Percentiles rank a stretch among this genome's conserved stretches.
Evolutionary conservation across 2,888 invertebrate species (phyloP).

Genomic region (Anticlea derivata): DNA sequence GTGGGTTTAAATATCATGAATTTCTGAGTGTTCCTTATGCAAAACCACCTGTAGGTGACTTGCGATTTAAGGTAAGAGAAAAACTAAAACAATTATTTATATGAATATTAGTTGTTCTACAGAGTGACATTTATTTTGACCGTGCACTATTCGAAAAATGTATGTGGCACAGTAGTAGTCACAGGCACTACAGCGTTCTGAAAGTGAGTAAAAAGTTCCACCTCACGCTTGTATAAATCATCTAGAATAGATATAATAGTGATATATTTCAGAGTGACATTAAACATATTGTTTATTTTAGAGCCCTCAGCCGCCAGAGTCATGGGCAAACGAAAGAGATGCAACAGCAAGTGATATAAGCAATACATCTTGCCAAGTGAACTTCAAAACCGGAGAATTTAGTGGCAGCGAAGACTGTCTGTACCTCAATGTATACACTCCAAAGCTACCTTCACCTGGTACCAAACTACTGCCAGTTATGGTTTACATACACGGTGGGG

Average conservation of each 20-base stretch:
- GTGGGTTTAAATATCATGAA: conserved; percentile 64
- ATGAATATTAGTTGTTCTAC: no score
- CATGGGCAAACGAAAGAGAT: conserved; percentile 73
- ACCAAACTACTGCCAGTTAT: conserved; percentile 61
- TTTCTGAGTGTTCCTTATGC: conserved; percentile 82
- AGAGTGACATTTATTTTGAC: no score
- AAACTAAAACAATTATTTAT: conserved; percentile 27
- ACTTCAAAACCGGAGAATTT: conserved; percentile 37
- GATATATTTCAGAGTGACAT: no score
- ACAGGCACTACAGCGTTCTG: no score
- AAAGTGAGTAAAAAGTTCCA: no score
- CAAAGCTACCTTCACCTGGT: conserved; percentile 58
- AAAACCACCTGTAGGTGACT: conserved; percentile 72
- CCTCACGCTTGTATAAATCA: no score
- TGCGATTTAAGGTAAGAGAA: conserved; percentile 56
- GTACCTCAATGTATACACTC: conserved; percentile 87
- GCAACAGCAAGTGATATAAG: conserved; percentile 63
- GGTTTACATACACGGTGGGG: conserved; percentile 77
- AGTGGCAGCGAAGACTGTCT: conserved; percentile 86
- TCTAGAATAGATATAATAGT: no score
- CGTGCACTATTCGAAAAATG: no score
- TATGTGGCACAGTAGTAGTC: no score
- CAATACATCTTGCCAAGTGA: conserved; percentile 46
- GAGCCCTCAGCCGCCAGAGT: conserved; percentile 48
- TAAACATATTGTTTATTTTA: no score